Base-by-base conservation (phyloP, 2,113 vertebrate species). In the Anoplopoma fimbria region DNA sequence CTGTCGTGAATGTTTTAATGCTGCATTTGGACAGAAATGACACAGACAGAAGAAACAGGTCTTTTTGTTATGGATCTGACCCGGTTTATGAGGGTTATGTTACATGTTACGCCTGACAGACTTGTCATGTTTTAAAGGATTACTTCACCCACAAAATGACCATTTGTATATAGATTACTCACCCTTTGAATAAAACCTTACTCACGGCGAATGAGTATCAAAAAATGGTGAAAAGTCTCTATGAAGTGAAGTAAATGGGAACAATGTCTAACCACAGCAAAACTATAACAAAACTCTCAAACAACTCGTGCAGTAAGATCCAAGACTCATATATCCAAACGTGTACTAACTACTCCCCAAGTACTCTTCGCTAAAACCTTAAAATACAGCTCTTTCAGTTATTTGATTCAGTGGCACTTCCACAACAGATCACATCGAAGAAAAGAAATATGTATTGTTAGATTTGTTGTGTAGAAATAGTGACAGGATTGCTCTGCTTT, bases 1-100 rank as follows among this genome's bases (percentile, higher is more conserved):
- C 47, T 64, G 10, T 82, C n/a, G 17, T 19, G 17, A 70, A 57
- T 19, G 23, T 71, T 51, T 75, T 4, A 85, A 60, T 36, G 38
- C 40, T 77, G 55, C 38, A 29, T 68, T 74, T 77, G 40, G 29
- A 72, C 69, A 40, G 14, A 51, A 23, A 64, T 61, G 40, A 36
- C 27, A 17, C 36, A 61, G 19, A 33, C 1, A 19, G 57, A 76
- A 15, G 8, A 19, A 13, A 3, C 10, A 0, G 2, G n/a, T 67
- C 19, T 58, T 31, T 71, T 2, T 61, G 57, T 67, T 55, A 3
- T n/a, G 27, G 38, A 27, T 9, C 10, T 21, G 65, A 75, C 55
- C 49, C 8, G 7, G 58, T 6, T n/a, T 19, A 34, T 53, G 33
- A 4, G 25, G 31, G 19, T 63, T 23, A 14, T 21, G 47, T 75